Evolutionary conservation across 1,140 invertebrate genomes (phyloP), one percentile per base, ranked within the genome.

Genomic region (Bombyx mandarina): DNA sequence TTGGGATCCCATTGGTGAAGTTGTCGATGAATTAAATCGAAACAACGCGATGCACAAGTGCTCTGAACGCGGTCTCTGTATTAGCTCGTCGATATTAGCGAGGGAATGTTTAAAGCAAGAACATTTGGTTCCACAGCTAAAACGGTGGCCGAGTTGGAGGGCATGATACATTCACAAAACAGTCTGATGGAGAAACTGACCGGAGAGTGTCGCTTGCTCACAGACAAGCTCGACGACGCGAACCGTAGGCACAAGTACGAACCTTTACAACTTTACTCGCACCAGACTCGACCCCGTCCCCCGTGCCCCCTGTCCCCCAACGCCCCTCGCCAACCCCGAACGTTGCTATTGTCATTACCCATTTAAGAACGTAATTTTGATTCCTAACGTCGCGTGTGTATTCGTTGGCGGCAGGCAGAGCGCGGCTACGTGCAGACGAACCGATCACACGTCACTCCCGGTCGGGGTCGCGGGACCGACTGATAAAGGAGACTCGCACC

Each of bases 121-220:
- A 70, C 64, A 74, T 86, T 84, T 86, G 82, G 72, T 84, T 82
- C 81, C 91, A 86, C 92, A 94, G 93, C 91, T 91, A 91, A 92
- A 88, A 95, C 93, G 75, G 93, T 95, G 83, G 90, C 91, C 90
- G 94, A 94, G 89, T 91, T 96, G 88, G 94, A 95, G 90, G 90
- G 92, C 81, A 93, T 94, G 90, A 92, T 96, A 89, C 92, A 92
- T 88, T 94, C 93, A 87, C 94, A 96, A 91, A 94, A 94, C 90
- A 92, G 91, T 91, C 91, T 95, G 91, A 93, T 95, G 92, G 93
- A 94, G 89, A 94, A 93, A 92, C 91, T 96, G 78, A 94, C 93
- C 75, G 90, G 89, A 74, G 94, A 96, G 90, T 95, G 94, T 90
- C 94, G 94, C 90, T 91, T 90, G 86, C 91, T 96, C 86, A 95